These are phyloP conservation scores for Drosophila kohkoa DNA, from an alignment of 1,140 invertebrate species.

Conservation along the genomic window DNA sequence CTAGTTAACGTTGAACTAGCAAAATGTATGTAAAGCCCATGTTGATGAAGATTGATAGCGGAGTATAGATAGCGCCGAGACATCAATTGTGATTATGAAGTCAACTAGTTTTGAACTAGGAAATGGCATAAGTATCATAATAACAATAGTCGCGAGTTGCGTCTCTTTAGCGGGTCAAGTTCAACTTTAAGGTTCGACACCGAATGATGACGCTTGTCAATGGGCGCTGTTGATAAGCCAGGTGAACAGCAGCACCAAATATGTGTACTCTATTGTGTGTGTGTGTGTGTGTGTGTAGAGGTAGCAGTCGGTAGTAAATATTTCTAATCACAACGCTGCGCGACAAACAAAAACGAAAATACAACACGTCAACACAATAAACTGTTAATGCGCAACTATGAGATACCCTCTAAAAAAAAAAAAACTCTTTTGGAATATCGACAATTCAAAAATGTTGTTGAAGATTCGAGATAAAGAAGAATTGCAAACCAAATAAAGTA, in stretches of 20 bases:
- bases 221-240: neutral
- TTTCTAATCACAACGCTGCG: conserved; percentile 45
- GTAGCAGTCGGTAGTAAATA: conserved; percentile 46
- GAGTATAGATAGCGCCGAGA: neutral
- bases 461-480: too few relatives aligned
- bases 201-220: neutral
- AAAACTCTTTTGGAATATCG: too few relatives aligned
- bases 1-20: neutral
- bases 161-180: conserved; percentile 1
- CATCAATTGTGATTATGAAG: neutral
- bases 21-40: conserved; percentile 9
- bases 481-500: too few relatives aligned
- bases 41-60: conserved; percentile 23
- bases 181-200: neutral
- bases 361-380: conserved; percentile 16
- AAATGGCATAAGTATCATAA: neutral
- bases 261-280: neutral
- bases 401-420: conserved; percentile 1
- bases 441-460: too few relatives aligned
- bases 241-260: conserved; percentile 6
- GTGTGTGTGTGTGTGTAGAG: conserved; percentile 15
- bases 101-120: neutral
- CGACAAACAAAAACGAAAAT: conserved; percentile 55
- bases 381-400: neutral
- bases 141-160: neutral